Evolutionary conservation across 2,797 vertebrate genomes (phyloP), one percentile per base, ranked within the genome.

Genomic region (Gouania willdenowi): DNA sequence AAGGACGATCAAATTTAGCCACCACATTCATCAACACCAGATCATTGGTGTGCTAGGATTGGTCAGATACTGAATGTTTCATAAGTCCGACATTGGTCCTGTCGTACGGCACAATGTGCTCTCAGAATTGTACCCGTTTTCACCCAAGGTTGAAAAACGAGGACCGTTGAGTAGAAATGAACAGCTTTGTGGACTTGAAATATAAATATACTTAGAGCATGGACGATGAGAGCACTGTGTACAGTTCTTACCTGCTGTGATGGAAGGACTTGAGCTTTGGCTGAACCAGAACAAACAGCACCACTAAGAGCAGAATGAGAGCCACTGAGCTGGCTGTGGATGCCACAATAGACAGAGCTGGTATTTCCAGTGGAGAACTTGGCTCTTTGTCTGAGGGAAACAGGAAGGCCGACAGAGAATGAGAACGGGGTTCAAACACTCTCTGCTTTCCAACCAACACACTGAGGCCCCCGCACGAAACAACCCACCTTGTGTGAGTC

Each of bases 191-290:
- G n/a, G n/a, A n/a, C n/a, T n/a, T 13, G 14, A 13, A 14, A 14
- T 13, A 14, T 13, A 14, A 14, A 14, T 14, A 13, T 14, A 3
- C 14, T n/a, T n/a, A n/a, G n/a, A n/a, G n/a, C n/a, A n/a, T n/a
- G n/a, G n/a, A n/a, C n/a, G 13, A 13, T 14, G 19, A 10, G 5
- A 21, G 33, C 5, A 5, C 10, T 10, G 8, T 32, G 36, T 35
- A n/a, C 25, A 26, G 17, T 2, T 45, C 61, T 63, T 63, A 97
- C 96, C 96, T 93, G 91, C 79, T 97, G 14, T 97, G 95, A 73
- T 98, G 94, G 81, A 98, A 96, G 0, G 96, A 98, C 85, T 98
- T 98, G 72, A 98, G 90, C 73, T 96, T 98, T 36, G 95, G 96
- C 81, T 98, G 95, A 50, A 98, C 87, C 54, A 98, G 85, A 50